Evolutionary conservation across 2,113 vertebrate species (phyloP), one percentile per base, ranked within the genome.

Genomic region (Campylomormyrus numenius): DNA sequence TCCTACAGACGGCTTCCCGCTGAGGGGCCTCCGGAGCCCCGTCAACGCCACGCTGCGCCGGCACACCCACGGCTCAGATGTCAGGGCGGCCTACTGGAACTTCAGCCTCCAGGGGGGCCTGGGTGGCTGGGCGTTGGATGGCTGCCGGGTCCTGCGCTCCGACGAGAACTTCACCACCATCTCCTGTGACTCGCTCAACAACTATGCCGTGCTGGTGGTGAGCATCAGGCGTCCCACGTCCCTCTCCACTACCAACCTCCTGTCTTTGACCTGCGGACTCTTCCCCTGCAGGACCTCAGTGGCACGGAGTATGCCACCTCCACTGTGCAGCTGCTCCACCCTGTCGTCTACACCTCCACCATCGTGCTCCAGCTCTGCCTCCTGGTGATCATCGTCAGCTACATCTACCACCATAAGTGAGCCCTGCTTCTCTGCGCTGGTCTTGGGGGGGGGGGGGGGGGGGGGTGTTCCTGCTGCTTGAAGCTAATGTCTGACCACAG

Each of bases 201-300:
- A 97, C 96, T 99, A 99, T 5, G 98, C 97, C 0, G 95, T 99
- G 90, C 92, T 99, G 83, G 98, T 99, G 98, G 98, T 99, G 95
- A 91, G 93, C 10, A 10, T 24, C 74, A 2, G 35, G n/a, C 1
- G 4, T 27, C n/a, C 62, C 0, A 0, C 45, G 9, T 17, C 11
- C 50, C 31, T 1, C 70, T 0, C 46, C 27, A 2, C 70, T 15
- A 3, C 45, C 0, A 1, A 10, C 27, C 9, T 21, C 45, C 35
- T 5, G 17, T 21, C 13, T 83, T 21, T 52, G 48, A 80, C 48
- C 15, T 2, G 27, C 27, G 1, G n/a, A 4, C 17, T 58, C 10
- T 56, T 10, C 19, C 27, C 77, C 17, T 58, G 62, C 93, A 99
- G 98, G 98, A 99, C 93, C 95, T 99, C 92, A 97, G 96, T 15